Conservation (phyloP, 2,888 invertebrate species). For the Chymomyza caudatula region DNA sequence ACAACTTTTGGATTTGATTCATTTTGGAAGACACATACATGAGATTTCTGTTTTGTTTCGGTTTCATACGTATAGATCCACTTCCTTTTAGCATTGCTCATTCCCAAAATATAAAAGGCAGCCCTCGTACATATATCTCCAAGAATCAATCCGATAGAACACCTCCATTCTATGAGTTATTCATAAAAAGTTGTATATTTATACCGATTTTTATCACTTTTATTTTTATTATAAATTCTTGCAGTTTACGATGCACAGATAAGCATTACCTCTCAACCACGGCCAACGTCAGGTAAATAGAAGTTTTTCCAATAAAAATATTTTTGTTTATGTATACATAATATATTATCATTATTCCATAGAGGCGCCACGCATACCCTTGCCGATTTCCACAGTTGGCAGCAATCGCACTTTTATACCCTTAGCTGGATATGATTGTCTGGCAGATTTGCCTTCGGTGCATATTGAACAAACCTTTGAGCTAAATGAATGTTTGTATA, state of each 20-base stretch:
- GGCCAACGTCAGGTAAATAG: conserved; percentile 37
- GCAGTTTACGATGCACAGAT: conserved; percentile 71
- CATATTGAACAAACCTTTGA: conserved; percentile 90
- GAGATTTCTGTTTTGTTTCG: no score
- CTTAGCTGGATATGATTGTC: conserved; percentile 84
- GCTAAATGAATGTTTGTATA: conserved; percentile 83
- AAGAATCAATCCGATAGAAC: no score
- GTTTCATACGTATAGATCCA: no score
- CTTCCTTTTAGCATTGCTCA: no score
- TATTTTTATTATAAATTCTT: conserved; percentile 22
- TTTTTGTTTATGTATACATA: not conserved
- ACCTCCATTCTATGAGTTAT: no score
- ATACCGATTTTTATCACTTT: conserved; percentile 14
- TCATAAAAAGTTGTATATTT: no score
- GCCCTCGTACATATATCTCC: no score
- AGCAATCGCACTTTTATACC: conserved; percentile 78
- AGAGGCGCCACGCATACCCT: conserved; percentile 53
- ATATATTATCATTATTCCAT: not conserved
- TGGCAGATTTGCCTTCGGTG: conserved; percentile 83
- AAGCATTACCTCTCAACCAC: conserved; percentile 73
- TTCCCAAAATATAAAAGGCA: no score
- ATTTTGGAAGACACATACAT: no score
- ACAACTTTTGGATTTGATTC: no score
- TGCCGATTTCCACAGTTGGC: conserved; percentile 73
- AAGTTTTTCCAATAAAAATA: not conserved